Conservation (phyloP, 1,140 invertebrate genomes). For the Penaeus vannamei region DNA sequence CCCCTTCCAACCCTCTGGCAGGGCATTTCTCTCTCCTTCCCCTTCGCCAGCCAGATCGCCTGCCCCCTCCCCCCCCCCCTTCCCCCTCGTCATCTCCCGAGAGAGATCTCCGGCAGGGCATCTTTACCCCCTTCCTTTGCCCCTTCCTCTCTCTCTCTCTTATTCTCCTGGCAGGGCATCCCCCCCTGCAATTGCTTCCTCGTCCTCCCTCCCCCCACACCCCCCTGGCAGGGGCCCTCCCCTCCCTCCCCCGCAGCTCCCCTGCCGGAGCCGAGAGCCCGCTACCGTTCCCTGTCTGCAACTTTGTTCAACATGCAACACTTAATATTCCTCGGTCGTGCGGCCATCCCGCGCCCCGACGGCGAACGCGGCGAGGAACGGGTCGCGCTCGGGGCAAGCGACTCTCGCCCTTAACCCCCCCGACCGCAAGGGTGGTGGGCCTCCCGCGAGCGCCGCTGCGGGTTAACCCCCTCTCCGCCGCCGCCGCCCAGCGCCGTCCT, state of each 20-base stretch:
- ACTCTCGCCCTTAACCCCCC: neutral
- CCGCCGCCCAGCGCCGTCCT: constrained; percentile 33
- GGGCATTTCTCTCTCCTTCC: neutral
- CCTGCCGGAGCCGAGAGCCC: neutral
- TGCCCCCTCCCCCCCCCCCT: neutral
- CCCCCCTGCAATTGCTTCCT: too few relatives aligned
- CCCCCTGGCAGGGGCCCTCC: too few relatives aligned
- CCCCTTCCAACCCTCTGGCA: too few relatives aligned
- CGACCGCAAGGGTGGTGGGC: neutral
- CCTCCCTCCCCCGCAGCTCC: neutral
- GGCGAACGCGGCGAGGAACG: neutral
- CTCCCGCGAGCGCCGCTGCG: neutral
- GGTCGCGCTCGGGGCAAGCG: neutral
- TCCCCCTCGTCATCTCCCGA: neutral
- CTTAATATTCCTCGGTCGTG: constrained; percentile 47
- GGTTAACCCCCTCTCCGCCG: constrained; percentile 4
- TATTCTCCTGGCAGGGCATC: neutral
- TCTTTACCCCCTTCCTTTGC: neutral
- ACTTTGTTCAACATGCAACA: constrained; percentile 53
- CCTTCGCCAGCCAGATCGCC: neutral
- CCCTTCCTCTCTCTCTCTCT: neutral
- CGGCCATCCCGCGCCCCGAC: constrained; percentile 41
- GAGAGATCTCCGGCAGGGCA: too few relatives aligned
- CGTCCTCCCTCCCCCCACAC: too few relatives aligned
- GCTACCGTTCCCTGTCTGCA: constrained; percentile 58